Conservation (phyloP, 2,113 vertebrate genomes). For the Mormyrus iriodes region DNA sequence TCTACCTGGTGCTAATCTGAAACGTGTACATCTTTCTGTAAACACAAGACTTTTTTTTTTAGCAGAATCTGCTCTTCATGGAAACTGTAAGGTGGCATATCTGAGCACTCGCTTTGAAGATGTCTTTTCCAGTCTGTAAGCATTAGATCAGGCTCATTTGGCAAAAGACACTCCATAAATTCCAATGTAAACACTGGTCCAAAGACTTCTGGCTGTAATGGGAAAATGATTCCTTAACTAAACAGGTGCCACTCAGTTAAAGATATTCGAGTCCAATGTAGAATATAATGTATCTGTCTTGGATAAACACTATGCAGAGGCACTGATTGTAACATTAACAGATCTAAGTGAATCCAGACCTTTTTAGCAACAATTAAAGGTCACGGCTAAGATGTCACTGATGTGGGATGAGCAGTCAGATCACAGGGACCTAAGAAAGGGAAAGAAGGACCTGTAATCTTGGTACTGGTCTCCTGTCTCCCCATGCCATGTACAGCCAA, state of each 20-base stretch:
- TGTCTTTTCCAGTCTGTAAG: neutral
- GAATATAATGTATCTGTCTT: neutral
- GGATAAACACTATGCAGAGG: neutral
- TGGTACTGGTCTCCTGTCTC: neutral
- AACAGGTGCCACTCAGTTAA: neutral
- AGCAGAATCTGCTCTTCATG: neutral
- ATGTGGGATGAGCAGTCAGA: neutral
- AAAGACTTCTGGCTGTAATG: neutral
- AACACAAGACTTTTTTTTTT: neutral
- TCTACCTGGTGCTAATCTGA: neutral
- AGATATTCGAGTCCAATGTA: constrained; percentile 10
- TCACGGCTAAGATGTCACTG: neutral
- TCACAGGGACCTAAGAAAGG: neutral
- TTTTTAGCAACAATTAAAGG: constrained; percentile 3
- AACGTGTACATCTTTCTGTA: neutral
- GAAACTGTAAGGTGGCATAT: neutral
- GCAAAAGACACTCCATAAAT: neutral
- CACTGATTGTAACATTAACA: constrained; percentile 6
- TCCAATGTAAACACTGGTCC: neutral
- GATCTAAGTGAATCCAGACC: neutral
- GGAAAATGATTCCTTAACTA: constrained; percentile 4
- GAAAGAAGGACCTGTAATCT: neutral
- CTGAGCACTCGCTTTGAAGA: neutral
- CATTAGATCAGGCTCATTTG: neutral
- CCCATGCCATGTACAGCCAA: neutral